Percentiles rank a stretch among this genome's conserved stretches.
Conservation (phyloP, 2,797 vertebrate genomes). For the Tiaroga cobitis region DNA sequence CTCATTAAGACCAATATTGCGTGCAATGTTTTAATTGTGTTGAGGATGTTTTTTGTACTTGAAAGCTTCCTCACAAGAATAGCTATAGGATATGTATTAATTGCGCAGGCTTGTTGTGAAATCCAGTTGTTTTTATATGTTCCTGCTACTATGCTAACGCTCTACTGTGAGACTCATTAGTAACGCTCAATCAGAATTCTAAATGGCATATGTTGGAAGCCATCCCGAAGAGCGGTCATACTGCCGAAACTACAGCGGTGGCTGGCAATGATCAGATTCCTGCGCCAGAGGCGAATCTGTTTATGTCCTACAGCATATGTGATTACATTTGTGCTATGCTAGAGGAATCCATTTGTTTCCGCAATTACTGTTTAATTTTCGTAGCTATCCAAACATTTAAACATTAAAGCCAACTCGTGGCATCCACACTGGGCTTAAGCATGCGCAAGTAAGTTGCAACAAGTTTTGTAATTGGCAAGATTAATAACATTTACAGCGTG, state of each 20-base stretch:
- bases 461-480: slow-evolving; percentile 83
- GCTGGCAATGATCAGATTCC: background rate
- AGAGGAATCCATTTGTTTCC: slow-evolving; percentile 65
- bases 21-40: slow-evolving; percentile 16
- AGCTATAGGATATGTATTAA: slow-evolving; percentile 28
- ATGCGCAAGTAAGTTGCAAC: slow-evolving; percentile 75
- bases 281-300: background rate
- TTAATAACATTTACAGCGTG: slow-evolving; percentile 82
- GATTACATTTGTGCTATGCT: slow-evolving; percentile 52
- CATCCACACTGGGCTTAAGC: slow-evolving; percentile 71
- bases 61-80: slow-evolving; percentile 18
- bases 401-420: slow-evolving; percentile 75
- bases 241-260: background rate
- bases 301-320: slow-evolving; percentile 36
- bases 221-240: background rate
- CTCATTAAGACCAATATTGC: slow-evolving; percentile 35
- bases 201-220: slow-evolving; percentile 39
- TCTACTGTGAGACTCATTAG: background rate
- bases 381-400: slow-evolving; percentile 76
- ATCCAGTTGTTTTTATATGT: slow-evolving; percentile 17
- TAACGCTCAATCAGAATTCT: slow-evolving; percentile 15
- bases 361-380: slow-evolving; percentile 54
- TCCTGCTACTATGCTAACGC: slow-evolving; percentile 7
- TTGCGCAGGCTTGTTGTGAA: slow-evolving; percentile 26
- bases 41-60: slow-evolving; percentile 6